These are phyloP conservation scores for Lepidurus apus DNA, from an alignment of 1,140 invertebrate genomes.

Conservation along the genomic window DNA sequence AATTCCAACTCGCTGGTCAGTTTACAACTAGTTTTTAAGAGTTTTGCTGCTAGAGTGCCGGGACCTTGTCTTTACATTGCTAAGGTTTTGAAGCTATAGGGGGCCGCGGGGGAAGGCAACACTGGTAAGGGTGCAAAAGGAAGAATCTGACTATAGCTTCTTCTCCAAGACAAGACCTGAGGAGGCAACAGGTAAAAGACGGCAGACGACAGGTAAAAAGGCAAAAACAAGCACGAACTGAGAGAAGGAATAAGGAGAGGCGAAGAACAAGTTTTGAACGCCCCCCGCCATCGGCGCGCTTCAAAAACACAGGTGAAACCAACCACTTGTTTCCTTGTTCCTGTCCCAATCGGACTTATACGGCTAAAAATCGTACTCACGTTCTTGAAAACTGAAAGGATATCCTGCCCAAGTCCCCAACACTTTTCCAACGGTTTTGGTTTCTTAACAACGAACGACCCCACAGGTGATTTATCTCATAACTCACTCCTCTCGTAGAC, in stretches of 20 bases:
- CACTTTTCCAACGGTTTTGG: not conserved
- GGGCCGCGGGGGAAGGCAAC: conserved; percentile 6
- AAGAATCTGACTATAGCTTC: not conserved
- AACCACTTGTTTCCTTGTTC: conserved; percentile 19
- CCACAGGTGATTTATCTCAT: not conserved
- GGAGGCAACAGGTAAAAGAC: not conserved
- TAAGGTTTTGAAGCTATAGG: not conserved
- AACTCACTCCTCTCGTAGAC: not conserved
- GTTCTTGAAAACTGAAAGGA: not conserved
- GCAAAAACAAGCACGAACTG: conserved; percentile 7
- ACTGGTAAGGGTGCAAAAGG: conserved; percentile 7
- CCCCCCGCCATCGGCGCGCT: not conserved
- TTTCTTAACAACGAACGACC: not conserved
- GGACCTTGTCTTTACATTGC: not conserved
- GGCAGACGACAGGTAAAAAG: conserved; percentile 13
- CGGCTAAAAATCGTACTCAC: not conserved
- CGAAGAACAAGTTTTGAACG: not conserved
- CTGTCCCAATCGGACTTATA: not conserved
- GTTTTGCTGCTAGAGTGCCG: not conserved
- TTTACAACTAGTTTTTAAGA: conserved; percentile 5
- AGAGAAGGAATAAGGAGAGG: conserved; percentile 7
- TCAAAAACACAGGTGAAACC: conserved; percentile 13
- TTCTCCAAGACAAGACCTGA: not conserved
- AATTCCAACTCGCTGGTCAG: not conserved
- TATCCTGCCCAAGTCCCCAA: not conserved